Percentiles rank a stretch among this genome's conserved stretches.
Conservation (phyloP, 2,113 vertebrate species). For the Salvator merianae region DNA sequence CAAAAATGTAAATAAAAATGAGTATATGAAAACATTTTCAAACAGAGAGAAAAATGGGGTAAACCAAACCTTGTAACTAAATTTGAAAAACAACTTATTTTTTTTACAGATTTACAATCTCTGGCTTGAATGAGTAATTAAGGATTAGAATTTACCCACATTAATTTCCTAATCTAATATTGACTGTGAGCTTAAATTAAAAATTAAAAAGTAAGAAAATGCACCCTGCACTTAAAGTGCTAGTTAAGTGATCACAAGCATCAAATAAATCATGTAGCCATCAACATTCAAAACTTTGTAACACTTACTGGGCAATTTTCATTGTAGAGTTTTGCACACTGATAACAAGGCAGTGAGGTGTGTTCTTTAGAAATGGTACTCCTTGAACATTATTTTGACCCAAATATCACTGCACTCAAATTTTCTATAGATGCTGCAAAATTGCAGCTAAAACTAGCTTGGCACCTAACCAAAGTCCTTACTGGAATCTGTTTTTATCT, state of each 20-base stretch:
- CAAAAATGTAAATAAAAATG: not conserved
- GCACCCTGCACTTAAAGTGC: not conserved
- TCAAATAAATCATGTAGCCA: not conserved
- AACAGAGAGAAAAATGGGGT: too few relatives aligned
- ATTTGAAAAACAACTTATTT: not conserved
- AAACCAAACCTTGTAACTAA: not conserved
- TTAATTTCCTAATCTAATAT: conserved; percentile 2
- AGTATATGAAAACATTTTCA: not conserved
- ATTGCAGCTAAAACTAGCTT: not conserved
- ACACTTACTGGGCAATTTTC: not conserved
- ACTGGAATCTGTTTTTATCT: not conserved
- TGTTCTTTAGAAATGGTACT: not conserved
- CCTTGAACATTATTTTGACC: not conserved
- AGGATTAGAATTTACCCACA: not conserved
- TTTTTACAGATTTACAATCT: not conserved
- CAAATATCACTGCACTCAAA: not conserved
- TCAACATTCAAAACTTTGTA: not conserved
- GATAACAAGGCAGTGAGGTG: not conserved
- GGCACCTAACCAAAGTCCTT: not conserved
- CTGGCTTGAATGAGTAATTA: not conserved
- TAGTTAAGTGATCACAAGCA: not conserved
- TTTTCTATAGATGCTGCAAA: not conserved
- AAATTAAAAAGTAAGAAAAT: not conserved
- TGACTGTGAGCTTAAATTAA: not conserved
- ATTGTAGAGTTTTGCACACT: not conserved